Evolutionary conservation across 2,888 invertebrate genomes (phyloP).

Genomic region (Eustalomyia histrio): DNA sequence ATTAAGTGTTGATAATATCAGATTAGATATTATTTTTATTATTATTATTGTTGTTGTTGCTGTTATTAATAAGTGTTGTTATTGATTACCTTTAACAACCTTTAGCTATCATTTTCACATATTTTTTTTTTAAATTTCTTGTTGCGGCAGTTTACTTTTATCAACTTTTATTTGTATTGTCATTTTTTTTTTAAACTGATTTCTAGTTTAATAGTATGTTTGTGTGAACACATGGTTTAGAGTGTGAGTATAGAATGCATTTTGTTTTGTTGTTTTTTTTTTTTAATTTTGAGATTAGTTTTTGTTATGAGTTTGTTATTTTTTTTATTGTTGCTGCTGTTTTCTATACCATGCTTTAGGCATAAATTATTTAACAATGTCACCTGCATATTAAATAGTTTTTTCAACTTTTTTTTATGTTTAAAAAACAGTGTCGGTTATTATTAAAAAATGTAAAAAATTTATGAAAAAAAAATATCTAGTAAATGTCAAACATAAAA

Average conservation of each 20-base stretch:
- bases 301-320: conserved; percentile 15
- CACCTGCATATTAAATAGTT: conserved; percentile 38
- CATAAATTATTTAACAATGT: conserved; percentile 46
- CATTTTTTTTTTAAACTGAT: not conserved
- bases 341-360: conserved; percentile 14
- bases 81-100: conserved; percentile 24
- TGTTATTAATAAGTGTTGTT: conserved; percentile 2
- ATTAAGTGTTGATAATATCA: conserved; percentile 29
- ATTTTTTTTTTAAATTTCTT: not conserved
- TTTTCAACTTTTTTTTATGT: conserved; percentile 51
- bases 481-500: not conserved
- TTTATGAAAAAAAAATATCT: not conserved
- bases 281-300: conserved; percentile 17
- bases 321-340: conserved; percentile 12
- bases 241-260: not conserved
- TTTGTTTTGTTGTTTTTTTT: conserved; percentile 2
- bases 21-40: not conserved
- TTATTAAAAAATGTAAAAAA: not conserved
- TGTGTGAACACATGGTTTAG: conserved; percentile 6
- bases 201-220: not conserved
- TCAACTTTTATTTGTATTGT: not conserved
- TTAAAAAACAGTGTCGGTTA: too few relatives aligned
- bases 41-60: not conserved
- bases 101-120: conserved; percentile 11
- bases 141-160: not conserved